These are phyloP conservation scores for Bergia sp. DNA, from an alignment of 92 coral and sea anemone genomes.

Conservation along the genomic window DNA sequence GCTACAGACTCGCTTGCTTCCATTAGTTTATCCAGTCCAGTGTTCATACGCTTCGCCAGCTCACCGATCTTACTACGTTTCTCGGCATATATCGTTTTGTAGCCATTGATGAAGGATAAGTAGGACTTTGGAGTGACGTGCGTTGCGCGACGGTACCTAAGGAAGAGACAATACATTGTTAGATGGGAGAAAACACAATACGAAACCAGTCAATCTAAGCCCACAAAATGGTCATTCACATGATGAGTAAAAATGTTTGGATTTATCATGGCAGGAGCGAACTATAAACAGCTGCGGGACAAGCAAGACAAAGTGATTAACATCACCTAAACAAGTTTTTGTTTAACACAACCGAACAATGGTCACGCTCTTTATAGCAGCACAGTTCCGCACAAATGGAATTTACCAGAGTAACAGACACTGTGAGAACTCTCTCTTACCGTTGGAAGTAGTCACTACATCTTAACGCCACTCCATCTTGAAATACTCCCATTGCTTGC, in stretches of 20 bases:
- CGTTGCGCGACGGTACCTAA: constrained; percentile 94
- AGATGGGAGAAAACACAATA: neutral
- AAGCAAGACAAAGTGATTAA: too few relatives aligned
- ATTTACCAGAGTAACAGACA: neutral
- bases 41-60: constrained; percentile 90
- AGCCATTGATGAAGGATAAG: constrained; percentile 93
- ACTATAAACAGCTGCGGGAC: too few relatives aligned
- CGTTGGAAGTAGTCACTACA: constrained; percentile 93
- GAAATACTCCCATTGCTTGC: constrained; percentile 96
- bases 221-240: neutral
- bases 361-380: too few relatives aligned
- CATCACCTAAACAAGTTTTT: too few relatives aligned
- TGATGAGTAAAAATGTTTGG: too few relatives aligned
- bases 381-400: too few relatives aligned
- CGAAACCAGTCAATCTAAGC: neutral
- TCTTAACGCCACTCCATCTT: constrained; percentile 92
- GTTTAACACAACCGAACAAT: too few relatives aligned
- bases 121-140: constrained; percentile 99
- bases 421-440: constrained; percentile 20
- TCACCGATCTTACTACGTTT: constrained; percentile 88
- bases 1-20: constrained; percentile 98
- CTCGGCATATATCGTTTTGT: constrained; percentile 84
- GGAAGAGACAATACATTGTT: neutral
- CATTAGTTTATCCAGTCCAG: constrained; percentile 95
- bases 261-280: too few relatives aligned